Percentiles rank a stretch among this genome's conserved stretches.
These are phyloP conservation scores for Philhelius pedissequus DNA, from an alignment of 2,888 invertebrate species.

Conservation along the genomic window DNA sequence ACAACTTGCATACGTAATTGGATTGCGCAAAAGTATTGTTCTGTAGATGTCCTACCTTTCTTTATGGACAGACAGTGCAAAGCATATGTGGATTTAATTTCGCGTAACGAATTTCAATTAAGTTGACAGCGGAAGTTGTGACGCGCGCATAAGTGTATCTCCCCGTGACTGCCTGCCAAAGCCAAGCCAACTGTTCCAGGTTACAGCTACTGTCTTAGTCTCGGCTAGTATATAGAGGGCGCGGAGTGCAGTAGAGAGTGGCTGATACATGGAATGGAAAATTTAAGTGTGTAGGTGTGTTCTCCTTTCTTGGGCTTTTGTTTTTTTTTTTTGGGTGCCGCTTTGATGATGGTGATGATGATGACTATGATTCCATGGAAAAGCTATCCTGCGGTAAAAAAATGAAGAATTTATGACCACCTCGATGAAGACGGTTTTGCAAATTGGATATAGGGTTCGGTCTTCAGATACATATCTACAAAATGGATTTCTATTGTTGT, in stretches of 20 bases:
- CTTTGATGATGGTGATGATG: constrained; percentile 49
- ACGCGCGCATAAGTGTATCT: constrained; percentile 24
- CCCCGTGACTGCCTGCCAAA: background rate
- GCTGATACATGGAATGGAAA: constrained; percentile 23
- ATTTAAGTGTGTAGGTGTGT: constrained; percentile 60
- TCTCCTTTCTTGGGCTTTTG: constrained; percentile 27
- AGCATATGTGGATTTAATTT: constrained; percentile 56
- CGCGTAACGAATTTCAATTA: constrained; percentile 67
- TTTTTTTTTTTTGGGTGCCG: constrained; percentile 62
- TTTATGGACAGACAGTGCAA: constrained; percentile 22
- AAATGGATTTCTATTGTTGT: constrained; percentile 52
- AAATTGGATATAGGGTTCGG: constrained; percentile 47
- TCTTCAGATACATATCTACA: constrained; percentile 50
- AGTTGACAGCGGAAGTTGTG: constrained; percentile 61
- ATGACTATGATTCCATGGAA: constrained; percentile 11
- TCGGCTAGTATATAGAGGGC: background rate
- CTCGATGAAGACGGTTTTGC: constrained; percentile 17
- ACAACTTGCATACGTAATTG: constrained; percentile 52
- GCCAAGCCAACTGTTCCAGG: constrained; percentile 6
- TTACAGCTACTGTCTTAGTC: constrained; percentile 33
- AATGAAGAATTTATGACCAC: constrained; percentile 57
- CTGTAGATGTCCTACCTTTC: constrained; percentile 36
- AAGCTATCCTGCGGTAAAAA: constrained; percentile 36
- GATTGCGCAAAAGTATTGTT: constrained; percentile 56
- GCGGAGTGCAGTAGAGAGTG: background rate